Base-by-base conservation (phyloP, 2,797 vertebrate genomes). In the Diplodus puntazzo region DNA sequence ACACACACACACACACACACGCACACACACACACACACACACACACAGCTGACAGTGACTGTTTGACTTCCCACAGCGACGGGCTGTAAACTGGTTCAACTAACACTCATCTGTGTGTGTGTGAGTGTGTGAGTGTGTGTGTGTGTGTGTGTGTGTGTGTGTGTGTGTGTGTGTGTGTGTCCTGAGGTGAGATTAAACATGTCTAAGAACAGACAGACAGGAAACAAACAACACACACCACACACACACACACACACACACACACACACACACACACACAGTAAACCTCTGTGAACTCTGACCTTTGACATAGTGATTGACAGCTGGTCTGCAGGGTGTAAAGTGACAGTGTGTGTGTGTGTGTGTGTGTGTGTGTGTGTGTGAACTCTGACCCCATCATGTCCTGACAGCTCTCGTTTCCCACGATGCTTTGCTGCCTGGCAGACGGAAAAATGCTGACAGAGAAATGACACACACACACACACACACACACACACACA, bases 381-480 rank as follows among this genome's bases (percentile, higher is more conserved):
- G 60, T 59, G 61, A 89, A 80, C 74, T 83, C 61, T 83, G 82
- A 84, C 77, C 81, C 61, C 81, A 81, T 87, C 81, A 63, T 54
- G 65, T 70, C 62, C 54, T 76, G 79, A 77, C 83, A 85, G 69
- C 72, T 83, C 77, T n/a, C 2, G 57, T 80, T 46, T 78, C 68
- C 83, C 78, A 78, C 11, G 50, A 60, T 81, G 64, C 55, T 5
- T 39, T 3, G 13, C 68, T 23, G 62, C 49, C 46, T 74, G 75
- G 73, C 81, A 54, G 67, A 46, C 2, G 2, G 45, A 62, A 77
- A 75, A 82, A 63, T 42, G 64, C 77, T 71, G 76, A 86, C 2
- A 0, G 20, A 70, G 55, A 66, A 64, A 39, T 48, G 16, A 39
- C 17, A 42, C 55, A 58, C 27, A 66, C 68, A 50, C n/a, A 49